Conservation (phyloP, 2,797 vertebrate genomes). For the Tragopan temminckii region DNA sequence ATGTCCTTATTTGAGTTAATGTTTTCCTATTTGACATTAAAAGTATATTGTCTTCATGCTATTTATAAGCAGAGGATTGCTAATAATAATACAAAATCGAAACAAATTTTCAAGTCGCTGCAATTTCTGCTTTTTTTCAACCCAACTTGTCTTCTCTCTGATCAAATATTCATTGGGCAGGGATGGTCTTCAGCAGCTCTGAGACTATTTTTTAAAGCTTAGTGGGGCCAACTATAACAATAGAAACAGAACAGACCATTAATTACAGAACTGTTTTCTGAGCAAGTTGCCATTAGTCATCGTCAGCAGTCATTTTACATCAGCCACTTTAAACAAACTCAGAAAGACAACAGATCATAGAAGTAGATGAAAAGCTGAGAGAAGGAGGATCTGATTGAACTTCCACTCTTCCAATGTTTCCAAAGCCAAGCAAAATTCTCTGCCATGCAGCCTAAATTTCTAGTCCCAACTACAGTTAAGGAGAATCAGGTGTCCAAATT, state of each 20-base stretch:
- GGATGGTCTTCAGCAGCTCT: neutral
- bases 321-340: constrained; percentile 16
- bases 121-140: neutral
- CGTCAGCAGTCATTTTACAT: constrained; percentile 7
- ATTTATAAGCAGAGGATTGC: neutral
- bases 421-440: constrained; percentile 44
- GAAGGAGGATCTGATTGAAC: constrained; percentile 12
- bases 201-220: constrained; percentile 21
- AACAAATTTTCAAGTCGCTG: neutral
- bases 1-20: neutral
- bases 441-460: neutral
- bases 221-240: neutral
- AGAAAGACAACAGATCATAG: neutral
- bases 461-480: neutral
- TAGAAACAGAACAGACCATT: neutral
- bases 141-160: neutral
- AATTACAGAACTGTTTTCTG: constrained; percentile 31
- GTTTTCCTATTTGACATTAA: neutral
- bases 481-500: constrained; percentile 16
- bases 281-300: constrained; percentile 30
- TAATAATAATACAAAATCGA: neutral
- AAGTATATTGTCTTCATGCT: neutral
- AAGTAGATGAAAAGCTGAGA: constrained; percentile 22
- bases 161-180: neutral
- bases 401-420: neutral